Percentiles rank a stretch among this genome's conserved stretches.
Conservation (phyloP, 2,888 invertebrate species). For the Oxyteleia sp. region DNA sequence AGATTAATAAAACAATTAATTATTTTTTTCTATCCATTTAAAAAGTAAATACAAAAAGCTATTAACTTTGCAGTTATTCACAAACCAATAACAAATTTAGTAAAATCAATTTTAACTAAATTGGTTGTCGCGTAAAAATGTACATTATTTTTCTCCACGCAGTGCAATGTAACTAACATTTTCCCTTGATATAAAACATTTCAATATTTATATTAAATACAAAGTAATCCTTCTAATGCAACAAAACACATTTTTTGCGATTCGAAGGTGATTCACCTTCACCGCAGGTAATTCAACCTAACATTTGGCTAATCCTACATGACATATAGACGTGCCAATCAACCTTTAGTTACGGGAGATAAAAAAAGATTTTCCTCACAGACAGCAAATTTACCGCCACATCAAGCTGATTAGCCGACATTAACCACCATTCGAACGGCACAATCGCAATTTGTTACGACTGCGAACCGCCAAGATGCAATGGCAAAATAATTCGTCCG, state of each 20-base stretch:
- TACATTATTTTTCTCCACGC: no score
- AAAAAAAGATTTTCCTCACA: slow-evolving; percentile 40
- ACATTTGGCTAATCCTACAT: slow-evolving; percentile 52
- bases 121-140: no score
- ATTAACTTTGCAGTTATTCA: no score
- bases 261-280: slow-evolving; percentile 18
- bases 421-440: slow-evolving; percentile 30
- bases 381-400: slow-evolving; percentile 55
- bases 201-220: no score
- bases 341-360: slow-evolving; percentile 25
- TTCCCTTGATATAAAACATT: no score
- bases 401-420: slow-evolving; percentile 61
- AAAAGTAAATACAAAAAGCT: no score
- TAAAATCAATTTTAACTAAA: no score
- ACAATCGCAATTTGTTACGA: slow-evolving; percentile 50
- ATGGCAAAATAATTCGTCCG: slow-evolving; percentile 41
- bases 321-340: slow-evolving; percentile 55
- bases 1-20: no score
- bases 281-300: slow-evolving; percentile 33
- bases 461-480: slow-evolving; percentile 30
- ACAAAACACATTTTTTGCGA: not conserved
- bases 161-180: no score
- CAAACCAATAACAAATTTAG: no score
- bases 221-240: not conserved
- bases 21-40: no score